Evolutionary conservation across 2,113 vertebrate genomes (phyloP).

Genomic region (Chitala chitala): DNA sequence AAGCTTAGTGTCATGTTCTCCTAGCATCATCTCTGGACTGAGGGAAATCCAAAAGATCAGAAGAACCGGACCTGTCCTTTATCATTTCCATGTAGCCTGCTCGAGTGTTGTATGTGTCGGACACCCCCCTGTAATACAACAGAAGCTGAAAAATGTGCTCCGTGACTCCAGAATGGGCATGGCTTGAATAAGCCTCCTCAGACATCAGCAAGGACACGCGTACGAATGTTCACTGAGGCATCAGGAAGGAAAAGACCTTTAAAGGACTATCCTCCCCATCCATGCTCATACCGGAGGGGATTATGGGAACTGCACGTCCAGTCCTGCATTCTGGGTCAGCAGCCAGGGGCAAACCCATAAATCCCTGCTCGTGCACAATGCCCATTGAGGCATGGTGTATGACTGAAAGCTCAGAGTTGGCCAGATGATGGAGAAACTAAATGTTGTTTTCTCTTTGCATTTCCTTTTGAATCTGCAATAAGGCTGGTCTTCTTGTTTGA

Average conservation of each 20-base stretch:
- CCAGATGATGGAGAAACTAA: too few species aligned
- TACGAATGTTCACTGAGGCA: slow-evolving; percentile 1
- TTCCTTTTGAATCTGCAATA: too few species aligned
- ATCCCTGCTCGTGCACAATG: not conserved
- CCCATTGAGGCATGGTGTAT: not conserved
- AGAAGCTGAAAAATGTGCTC: not conserved
- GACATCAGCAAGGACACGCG: not conserved
- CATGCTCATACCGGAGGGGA: slow-evolving; percentile 4
- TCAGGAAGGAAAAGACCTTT: slow-evolving; percentile 2
- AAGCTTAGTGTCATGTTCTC: too few species aligned
- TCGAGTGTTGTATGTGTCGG: not conserved
- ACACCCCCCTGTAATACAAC: not conserved
- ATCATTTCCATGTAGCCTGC: too few species aligned
- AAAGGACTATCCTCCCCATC: slow-evolving; percentile 1
- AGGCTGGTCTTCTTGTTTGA: not conserved
- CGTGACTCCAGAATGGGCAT: not conserved
- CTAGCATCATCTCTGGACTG: too few species aligned
- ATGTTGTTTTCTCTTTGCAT: not conserved
- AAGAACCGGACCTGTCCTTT: too few species aligned
- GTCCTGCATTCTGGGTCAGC: slow-evolving; percentile 22
- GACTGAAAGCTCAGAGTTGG: not conserved
- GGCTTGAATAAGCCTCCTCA: not conserved
- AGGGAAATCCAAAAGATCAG: too few species aligned
- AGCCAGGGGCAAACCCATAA: not conserved
- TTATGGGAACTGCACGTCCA: slow-evolving; percentile 8